These are phyloP conservation scores for Bombycilla garrulus DNA, from an alignment of 2,113 vertebrate genomes.

Conservation along the genomic window DNA sequence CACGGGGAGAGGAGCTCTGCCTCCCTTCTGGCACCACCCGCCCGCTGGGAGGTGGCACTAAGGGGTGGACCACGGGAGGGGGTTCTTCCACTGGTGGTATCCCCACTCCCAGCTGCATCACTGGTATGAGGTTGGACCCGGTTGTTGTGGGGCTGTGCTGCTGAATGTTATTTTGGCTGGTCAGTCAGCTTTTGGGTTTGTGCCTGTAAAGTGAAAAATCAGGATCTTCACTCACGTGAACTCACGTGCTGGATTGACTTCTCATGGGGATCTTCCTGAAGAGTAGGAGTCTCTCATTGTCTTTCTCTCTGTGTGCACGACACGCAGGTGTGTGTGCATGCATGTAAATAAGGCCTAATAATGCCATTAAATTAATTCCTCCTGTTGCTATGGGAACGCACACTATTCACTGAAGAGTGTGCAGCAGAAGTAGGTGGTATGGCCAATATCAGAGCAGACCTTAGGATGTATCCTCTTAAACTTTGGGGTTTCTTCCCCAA, in stretches of 20 bases:
- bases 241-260: background rate
- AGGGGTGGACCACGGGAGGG: accelerated
- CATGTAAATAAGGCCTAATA: background rate
- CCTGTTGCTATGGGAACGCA: conserved; percentile 19
- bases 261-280: background rate
- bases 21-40: background rate
- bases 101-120: background rate
- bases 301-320: background rate
- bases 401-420: background rate
- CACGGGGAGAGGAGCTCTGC: background rate
- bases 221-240: background rate
- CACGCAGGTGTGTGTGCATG: background rate
- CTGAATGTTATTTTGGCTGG: background rate
- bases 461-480: background rate
- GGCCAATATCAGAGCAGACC: background rate
- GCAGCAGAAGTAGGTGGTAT: background rate
- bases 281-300: background rate
- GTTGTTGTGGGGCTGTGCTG: accelerated
- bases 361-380: background rate
- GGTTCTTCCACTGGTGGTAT: accelerated
- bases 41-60: background rate
- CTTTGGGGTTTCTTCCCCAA: background rate
- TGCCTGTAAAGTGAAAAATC: background rate
- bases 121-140: accelerated
- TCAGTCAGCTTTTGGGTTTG: background rate